These are phyloP conservation scores for Apis laboriosa DNA, from an alignment of 1,140 invertebrate species.

Conservation along the genomic window DNA sequence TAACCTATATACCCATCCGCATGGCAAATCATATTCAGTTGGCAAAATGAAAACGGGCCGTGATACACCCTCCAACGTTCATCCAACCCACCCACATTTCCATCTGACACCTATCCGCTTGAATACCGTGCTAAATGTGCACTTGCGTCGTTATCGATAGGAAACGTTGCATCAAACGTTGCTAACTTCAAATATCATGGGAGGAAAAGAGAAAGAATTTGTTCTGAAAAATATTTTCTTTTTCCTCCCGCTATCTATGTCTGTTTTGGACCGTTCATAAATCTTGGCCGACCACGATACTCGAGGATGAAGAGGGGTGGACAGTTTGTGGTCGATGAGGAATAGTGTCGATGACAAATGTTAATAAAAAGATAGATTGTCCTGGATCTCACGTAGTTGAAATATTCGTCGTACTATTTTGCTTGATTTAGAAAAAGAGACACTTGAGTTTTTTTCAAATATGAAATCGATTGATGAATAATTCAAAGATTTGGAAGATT, in stretches of 20 bases:
- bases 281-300: constrained; percentile 11
- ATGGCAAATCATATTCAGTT: constrained; percentile 71
- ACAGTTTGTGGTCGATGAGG: not conserved
- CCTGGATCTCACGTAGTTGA: not conserved
- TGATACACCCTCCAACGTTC: constrained; percentile 43
- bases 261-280: not conserved
- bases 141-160: not conserved
- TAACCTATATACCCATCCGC: constrained; percentile 70
- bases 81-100: not conserved
- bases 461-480: not conserved
- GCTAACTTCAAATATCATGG: not conserved
- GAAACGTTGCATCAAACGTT: not conserved
- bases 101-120: not conserved
- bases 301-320: not conserved
- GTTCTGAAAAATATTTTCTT: constrained; percentile 6
- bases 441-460: not conserved
- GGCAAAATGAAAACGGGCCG: constrained; percentile 69
- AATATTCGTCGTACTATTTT: not conserved
- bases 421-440: not conserved
- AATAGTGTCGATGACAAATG: constrained; percentile 23
- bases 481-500: not conserved
- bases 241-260: not conserved
- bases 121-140: constrained; percentile 11
- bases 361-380: constrained; percentile 22
- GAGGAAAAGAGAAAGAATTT: not conserved